Conservation (phyloP, 2,888 invertebrate species). For the Cryptosula pallasiana region DNA sequence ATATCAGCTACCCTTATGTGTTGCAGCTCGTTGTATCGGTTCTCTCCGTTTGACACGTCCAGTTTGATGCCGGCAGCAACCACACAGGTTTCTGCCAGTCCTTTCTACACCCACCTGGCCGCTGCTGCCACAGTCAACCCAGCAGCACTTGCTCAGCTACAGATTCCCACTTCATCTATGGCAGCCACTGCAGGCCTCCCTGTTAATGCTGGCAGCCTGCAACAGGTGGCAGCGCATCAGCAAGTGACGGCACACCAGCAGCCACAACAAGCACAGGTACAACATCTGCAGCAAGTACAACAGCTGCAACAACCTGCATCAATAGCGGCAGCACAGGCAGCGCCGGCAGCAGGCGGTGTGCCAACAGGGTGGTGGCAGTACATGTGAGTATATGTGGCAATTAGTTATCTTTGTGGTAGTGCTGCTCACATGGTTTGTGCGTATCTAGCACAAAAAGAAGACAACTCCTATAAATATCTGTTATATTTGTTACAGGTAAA, state of each 20-base stretch:
- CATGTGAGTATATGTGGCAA: too few relatives aligned
- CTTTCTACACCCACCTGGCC: constrained; percentile 11
- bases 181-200: background rate
- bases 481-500: too few relatives aligned
- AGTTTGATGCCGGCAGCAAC: constrained; percentile 15
- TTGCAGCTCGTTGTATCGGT: constrained; percentile 25
- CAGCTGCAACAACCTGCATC: background rate
- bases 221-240: constrained; percentile 20
- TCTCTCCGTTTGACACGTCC: constrained; percentile 26
- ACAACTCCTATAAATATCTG: too few relatives aligned
- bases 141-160: constrained; percentile 10
- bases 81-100: constrained; percentile 2
- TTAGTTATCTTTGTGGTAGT: too few relatives aligned
- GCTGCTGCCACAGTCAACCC: constrained; percentile 6
- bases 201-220: background rate
- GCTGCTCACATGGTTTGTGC: too few relatives aligned
- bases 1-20: too few relatives aligned
- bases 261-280: constrained; percentile 4
- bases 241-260: too few relatives aligned
- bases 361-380: constrained; percentile 18
- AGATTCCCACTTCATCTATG: constrained; percentile 10
- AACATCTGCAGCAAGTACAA: constrained; percentile 8
- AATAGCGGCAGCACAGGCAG: background rate
- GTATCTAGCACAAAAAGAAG: too few relatives aligned
- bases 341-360: background rate